phyloP scores from a whole-genome alignment of 2,888 invertebrate genomes.

The Drosophila kuntzei region DNA sequence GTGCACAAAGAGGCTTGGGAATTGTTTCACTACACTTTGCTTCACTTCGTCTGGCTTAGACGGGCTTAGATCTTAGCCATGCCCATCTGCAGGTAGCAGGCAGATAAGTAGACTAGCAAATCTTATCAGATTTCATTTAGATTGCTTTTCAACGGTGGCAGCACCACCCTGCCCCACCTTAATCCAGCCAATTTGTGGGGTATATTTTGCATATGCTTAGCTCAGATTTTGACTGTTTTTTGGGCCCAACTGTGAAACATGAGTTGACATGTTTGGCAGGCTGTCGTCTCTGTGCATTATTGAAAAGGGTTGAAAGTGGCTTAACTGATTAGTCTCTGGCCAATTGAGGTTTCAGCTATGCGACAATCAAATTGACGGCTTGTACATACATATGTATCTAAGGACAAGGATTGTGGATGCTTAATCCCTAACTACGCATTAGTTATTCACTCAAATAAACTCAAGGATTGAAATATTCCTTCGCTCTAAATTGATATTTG shows the following conservation, averaged over 20 bases:
- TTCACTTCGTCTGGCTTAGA: constrained; percentile 3
- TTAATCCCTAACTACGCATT: not conserved
- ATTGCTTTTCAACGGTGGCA: constrained; percentile 4
- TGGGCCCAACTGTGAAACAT: not conserved
- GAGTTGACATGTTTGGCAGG: constrained; percentile 64
- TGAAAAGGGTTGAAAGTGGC: constrained; percentile 67
- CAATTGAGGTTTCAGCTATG: constrained; percentile 20
- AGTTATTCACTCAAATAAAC: not conserved
- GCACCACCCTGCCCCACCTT: not conserved
- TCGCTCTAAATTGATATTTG: not conserved
- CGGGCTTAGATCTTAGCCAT: constrained; percentile 11
- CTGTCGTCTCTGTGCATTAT: constrained; percentile 50
- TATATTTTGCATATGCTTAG: constrained; percentile 48
- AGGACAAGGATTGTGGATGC: constrained; percentile 1
- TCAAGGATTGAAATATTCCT: not conserved
- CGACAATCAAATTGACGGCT: constrained; percentile 58
- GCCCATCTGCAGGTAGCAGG: constrained; percentile 4
- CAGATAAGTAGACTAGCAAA: constrained; percentile 18
- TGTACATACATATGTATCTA: constrained; percentile 21
- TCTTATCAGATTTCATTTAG: constrained; percentile 48
- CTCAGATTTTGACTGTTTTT: constrained; percentile 30
- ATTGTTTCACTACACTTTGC: not conserved
- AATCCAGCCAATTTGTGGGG: constrained; percentile 4
- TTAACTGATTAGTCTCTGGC: constrained; percentile 28
- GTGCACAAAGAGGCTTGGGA: constrained; percentile 18